Conservation (phyloP, 2,113 vertebrate species). For the Hemiscyllium ocellatum region DNA sequence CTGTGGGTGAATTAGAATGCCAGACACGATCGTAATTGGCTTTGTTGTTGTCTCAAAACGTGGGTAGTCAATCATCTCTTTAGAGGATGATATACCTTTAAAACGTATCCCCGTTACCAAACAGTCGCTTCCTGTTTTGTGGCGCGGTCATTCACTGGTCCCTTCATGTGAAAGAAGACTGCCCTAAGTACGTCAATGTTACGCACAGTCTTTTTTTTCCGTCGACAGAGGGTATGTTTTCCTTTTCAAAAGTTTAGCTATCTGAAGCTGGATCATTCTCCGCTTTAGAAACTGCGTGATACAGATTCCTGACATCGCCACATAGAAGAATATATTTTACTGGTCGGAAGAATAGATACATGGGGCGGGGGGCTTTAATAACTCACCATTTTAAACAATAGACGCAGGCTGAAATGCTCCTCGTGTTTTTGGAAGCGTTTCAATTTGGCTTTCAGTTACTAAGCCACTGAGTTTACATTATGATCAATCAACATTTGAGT, state of each 20-base stretch:
- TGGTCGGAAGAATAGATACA: not conserved
- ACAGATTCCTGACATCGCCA: not conserved
- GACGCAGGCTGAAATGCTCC: not conserved
- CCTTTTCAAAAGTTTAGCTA: not conserved
- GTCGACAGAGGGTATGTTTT: not conserved
- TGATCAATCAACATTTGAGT: not conserved
- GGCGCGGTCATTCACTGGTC: not conserved
- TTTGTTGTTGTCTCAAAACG: not conserved
- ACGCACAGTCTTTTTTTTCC: not conserved
- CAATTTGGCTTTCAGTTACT: not conserved
- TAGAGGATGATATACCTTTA: not conserved
- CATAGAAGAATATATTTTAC: not conserved
- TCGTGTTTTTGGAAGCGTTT: not conserved
- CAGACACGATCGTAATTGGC: not conserved
- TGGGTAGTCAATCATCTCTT: not conserved
- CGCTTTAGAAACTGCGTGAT: not conserved
- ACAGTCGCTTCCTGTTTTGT: slow-evolving; percentile 4
- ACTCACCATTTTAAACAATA: not conserved
- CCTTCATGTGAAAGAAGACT: not conserved
- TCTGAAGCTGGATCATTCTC: not conserved
- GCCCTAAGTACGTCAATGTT: not conserved
- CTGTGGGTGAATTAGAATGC: not conserved
- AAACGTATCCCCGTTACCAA: not conserved
- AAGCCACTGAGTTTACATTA: not conserved
- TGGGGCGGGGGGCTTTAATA: not conserved